Evolutionary conservation across 1,140 invertebrate species (phyloP).

Genomic region (Solenopsis fugax): DNA sequence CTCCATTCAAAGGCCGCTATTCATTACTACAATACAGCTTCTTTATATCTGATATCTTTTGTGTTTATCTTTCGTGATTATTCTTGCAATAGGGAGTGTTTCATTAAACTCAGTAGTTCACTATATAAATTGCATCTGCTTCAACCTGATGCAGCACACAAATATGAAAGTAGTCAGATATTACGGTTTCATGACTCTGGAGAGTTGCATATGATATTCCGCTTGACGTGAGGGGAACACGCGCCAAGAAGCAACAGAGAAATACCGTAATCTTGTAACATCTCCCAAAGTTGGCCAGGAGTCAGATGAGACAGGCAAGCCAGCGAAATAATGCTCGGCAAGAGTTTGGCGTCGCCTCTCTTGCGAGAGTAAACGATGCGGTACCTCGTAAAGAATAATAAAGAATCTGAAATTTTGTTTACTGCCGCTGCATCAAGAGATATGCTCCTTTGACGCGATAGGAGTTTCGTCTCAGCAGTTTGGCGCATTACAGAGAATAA

Average conservation of each 20-base stretch:
- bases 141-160: neutral
- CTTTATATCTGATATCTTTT: neutral
- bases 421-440: neutral
- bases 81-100: neutral
- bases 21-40: neutral
- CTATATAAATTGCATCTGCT: constrained; percentile 15
- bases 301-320: neutral
- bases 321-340: constrained; percentile 2
- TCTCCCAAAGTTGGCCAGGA: neutral
- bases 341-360: neutral
- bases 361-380: neutral
- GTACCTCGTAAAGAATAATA: neutral
- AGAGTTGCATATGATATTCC: constrained; percentile 28
- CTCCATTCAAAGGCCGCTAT: neutral
- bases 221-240: constrained; percentile 30
- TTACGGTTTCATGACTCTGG: constrained; percentile 32
- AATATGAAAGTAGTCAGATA: neutral
- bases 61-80: neutral
- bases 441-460: neutral
- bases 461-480: neutral
- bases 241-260: constrained; percentile 48
- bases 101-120: constrained; percentile 29
- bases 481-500: neutral
- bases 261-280: constrained; percentile 34
- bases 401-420: neutral